Conservation (phyloP, 2,888 invertebrate genomes). For the Philhelius pedissequus region DNA sequence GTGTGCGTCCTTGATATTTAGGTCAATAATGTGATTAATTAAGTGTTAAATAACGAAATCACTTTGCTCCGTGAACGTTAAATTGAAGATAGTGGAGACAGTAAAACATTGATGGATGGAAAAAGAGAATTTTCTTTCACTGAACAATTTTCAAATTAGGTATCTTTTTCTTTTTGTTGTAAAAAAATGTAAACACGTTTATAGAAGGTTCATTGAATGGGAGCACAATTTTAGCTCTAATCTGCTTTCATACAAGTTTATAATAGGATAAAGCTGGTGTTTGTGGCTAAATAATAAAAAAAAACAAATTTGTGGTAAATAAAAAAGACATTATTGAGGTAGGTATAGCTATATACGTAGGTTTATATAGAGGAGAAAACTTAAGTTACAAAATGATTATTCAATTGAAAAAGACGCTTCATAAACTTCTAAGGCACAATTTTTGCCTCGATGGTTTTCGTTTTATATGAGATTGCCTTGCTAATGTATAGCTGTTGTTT, state of each 20-base stretch:
- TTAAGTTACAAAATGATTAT: conserved; percentile 7
- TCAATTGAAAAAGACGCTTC: conserved; percentile 22
- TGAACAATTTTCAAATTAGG: conserved; percentile 36
- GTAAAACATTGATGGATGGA: conserved; percentile 14
- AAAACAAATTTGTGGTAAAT: not conserved
- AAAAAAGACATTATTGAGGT: conserved; percentile 3
- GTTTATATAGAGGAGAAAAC: not conserved
- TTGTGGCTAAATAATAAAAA: not conserved
- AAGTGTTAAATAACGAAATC: conserved; percentile 56
- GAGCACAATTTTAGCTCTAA: conserved; percentile 17
- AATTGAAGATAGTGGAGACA: conserved; percentile 13
- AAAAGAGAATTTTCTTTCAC: conserved; percentile 18
- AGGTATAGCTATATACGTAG: not conserved
- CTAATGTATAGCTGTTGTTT: not conserved
- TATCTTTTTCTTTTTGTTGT: not conserved
- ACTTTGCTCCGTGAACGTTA: conserved; percentile 6
- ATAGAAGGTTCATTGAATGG: conserved; percentile 17
- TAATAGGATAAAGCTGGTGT: not conserved
- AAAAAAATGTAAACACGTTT: not conserved
- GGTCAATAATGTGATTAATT: conserved; percentile 62
- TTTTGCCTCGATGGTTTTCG: not conserved
- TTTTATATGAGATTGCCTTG: not conserved
- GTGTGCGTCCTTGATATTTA: conserved; percentile 40
- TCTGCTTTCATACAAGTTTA: not conserved
- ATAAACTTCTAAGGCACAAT: conserved; percentile 9